Base-by-base conservation (phyloP, 2,113 vertebrate genomes). In the Empidonax traillii region DNA sequence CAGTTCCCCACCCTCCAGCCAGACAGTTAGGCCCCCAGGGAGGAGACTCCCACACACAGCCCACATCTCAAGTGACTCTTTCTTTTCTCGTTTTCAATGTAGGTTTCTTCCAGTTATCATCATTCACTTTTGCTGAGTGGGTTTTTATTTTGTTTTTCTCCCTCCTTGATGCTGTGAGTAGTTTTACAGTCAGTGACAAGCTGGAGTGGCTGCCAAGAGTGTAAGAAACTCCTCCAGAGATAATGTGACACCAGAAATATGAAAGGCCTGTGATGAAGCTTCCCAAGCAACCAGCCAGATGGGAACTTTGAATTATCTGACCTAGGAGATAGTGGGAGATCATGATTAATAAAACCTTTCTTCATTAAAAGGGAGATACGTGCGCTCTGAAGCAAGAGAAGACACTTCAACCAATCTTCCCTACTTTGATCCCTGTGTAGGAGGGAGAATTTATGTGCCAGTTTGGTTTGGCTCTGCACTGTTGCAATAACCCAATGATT, bases 141-240 rank as follows among this genome's bases (percentile, higher is more conserved):
- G n/a, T 23, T 92, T 93, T 85, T 94, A 52, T 87, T 93, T 88
- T 84, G 53, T 96, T 91, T 89, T 92, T 82, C 49, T 68, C 25
- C 14, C 21, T 72, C 14, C 51, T 62, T 80, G 59, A 22, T 85
- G 62, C 33, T 94, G 44, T 94, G 87, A 79, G 71, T 68, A 87
- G 81, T 90, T 85, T 95, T 16, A 17, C 53, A 90, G 77, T 69
- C 71, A 87, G 67, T 84, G 31, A 69, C 49, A 77, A 93, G 30
- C 55, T 77, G 72, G 61, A 94, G 71, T 63, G 86, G 44, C 37
- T 95, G 89, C 78, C 89, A 93, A 6, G 53, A 91, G 46, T 10
- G n/a, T 85, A 37, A 91, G 78, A 87, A 93, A 80, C 75, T 91
- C 91, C 87, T 93, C 71, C 82, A 53, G 77, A 90, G 28, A 78